Evolutionary conservation across 2,888 invertebrate species (phyloP), one percentile per base, ranked within the genome.

Genomic region (Pseudococcus jackbeardsleyi): DNA sequence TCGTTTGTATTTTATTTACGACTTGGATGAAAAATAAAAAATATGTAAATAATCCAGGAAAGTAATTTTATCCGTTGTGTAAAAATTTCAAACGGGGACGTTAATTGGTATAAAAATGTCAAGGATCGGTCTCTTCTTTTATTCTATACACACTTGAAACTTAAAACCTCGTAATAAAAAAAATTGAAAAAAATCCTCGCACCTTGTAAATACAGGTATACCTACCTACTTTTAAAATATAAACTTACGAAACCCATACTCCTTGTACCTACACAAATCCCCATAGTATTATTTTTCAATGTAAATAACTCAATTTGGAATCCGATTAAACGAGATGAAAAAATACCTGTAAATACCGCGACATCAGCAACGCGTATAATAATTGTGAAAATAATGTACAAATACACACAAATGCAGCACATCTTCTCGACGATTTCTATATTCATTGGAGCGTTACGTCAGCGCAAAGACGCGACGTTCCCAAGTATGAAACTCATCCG

Each of bases 361-460:
- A 33, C 39, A 33, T 26, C 26, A 26, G 3, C 68, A 26, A 68
- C 68, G 68, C 68, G 68, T 68, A 72, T 72, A 33, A 72, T 72
- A 64, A 64, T 64, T 72, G 72, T 72, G 72, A 72, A 72, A 84
- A 84, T 33, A 84, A 84, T 84, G 84, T 64, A 59, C 54, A 77
- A 68, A 86, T 59, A 59, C 15, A 86, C 22, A 86, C 72, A 72
- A 79, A 87, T 82, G 79, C 88, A 88, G 88, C 88, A 88, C 88
- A 88, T 88, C 88, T 88, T 88, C 88, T 86, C 26, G 79, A 82
- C 46, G 46, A 82, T 82, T 82, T 82, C 46, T 46, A 82, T 82
- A 82, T 46, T 82, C 79, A 19, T 82, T 82, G 39, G 79, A 82
- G 79, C 79, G 79, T 72, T 72, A 72, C 72, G 72, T 72, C 33